Evolutionary conservation across 2,113 vertebrate genomes (phyloP).

Genomic region (Crotalus viridis): DNA sequence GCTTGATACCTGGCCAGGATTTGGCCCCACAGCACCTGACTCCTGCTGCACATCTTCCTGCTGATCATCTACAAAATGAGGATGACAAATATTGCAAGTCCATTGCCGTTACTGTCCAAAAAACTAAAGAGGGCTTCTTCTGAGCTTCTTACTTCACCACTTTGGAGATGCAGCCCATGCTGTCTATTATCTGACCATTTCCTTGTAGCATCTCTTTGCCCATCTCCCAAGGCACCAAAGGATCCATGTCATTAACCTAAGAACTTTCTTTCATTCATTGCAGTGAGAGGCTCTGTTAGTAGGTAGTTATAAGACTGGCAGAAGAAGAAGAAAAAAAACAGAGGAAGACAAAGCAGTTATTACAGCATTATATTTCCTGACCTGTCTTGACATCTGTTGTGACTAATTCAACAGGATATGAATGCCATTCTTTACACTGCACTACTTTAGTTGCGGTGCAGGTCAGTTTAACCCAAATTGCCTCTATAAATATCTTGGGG

Average conservation of each 20-base stretch:
- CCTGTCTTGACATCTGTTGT: neutral
- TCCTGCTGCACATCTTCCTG: neutral
- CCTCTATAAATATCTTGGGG: conserved; percentile 15
- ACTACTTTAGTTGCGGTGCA: conserved; percentile 5
- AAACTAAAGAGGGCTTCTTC: neutral
- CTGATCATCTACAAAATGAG: neutral
- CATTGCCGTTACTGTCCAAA: neutral
- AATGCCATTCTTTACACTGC: conserved; percentile 1
- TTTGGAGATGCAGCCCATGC: neutral
- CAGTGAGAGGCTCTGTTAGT: neutral
- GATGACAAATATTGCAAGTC: neutral
- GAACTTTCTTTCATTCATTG: neutral
- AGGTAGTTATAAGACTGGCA: conserved; percentile 7
- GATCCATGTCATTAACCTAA: neutral
- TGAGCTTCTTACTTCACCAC: neutral
- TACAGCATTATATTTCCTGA: conserved; percentile 6
- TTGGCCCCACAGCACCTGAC: neutral
- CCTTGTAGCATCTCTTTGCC: neutral
- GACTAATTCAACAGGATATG: neutral
- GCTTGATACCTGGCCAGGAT: neutral
- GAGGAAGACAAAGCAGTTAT: neutral
- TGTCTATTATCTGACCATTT: neutral
- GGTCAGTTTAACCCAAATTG: conserved; percentile 29
- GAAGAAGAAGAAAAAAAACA: neutral
- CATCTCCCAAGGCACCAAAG: neutral